Percentiles rank a stretch among this genome's conserved stretches.
These are phyloP conservation scores for Endomychus coccineus DNA, from an alignment of 2,888 invertebrate genomes.

Conservation along the genomic window DNA sequence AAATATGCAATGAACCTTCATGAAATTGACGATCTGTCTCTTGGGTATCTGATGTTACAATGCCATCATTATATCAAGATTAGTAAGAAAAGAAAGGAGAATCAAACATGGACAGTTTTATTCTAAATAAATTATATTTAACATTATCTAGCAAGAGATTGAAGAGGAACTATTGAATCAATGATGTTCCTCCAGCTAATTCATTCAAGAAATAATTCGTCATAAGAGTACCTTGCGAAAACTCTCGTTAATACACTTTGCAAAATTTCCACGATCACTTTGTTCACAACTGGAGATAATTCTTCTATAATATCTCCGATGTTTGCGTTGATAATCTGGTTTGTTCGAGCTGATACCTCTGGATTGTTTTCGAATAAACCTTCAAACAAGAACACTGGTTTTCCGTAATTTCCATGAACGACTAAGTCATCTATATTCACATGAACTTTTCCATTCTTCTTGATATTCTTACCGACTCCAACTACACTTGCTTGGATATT, in stretches of 20 bases:
- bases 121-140: too few relatives aligned
- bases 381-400: constrained; percentile 9
- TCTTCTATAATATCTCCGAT: constrained; percentile 11
- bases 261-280: constrained; percentile 47
- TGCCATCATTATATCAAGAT: too few relatives aligned
- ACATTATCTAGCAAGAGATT: too few relatives aligned
- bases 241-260: constrained; percentile 48
- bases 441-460: constrained; percentile 10
- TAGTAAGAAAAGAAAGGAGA: too few relatives aligned
- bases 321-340: constrained; percentile 13
- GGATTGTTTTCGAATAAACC: constrained; percentile 10
- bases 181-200: too few relatives aligned
- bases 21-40: too few relatives aligned
- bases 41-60: too few relatives aligned
- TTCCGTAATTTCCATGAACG: constrained; percentile 10
- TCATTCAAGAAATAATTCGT: constrained; percentile 45
- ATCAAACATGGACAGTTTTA: too few relatives aligned
- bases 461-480: constrained; percentile 7
- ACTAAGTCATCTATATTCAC: constrained; percentile 8
- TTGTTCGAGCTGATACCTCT: constrained; percentile 11
- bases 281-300: constrained; percentile 37
- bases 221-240: constrained; percentile 47
- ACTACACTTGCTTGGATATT: constrained; percentile 7
- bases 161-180: too few relatives aligned
- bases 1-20: too few relatives aligned